phyloP scores from a whole-genome alignment of 2,113 vertebrate genomes.

The rabbit (Oryctolagus cuniculus) region mOryCun1.1 NC_091432.1:66636001-66636500 shows the following conservation, averaged over 20 bases:
- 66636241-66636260: not conserved
- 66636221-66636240: not conserved
- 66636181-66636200: not conserved
- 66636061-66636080: not conserved
- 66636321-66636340: not conserved
- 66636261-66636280: not conserved
- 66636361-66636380: not conserved
- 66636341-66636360: not conserved
- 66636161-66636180: not conserved
- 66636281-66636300: not conserved
- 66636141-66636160: not conserved
- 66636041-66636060: not conserved
- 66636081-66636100: constrained; percentile 1
- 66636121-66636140: not conserved
- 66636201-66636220: not conserved
- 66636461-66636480: not conserved
- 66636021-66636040: not conserved
- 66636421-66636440: not conserved
- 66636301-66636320: not conserved
- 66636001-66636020: too few relatives aligned
- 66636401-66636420: not conserved
- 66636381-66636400: not conserved
- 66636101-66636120: not conserved
- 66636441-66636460: not conserved
- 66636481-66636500: not conserved